Conservation (phyloP, 1,140 invertebrate species). For the Zaprionus ornatus region DNA sequence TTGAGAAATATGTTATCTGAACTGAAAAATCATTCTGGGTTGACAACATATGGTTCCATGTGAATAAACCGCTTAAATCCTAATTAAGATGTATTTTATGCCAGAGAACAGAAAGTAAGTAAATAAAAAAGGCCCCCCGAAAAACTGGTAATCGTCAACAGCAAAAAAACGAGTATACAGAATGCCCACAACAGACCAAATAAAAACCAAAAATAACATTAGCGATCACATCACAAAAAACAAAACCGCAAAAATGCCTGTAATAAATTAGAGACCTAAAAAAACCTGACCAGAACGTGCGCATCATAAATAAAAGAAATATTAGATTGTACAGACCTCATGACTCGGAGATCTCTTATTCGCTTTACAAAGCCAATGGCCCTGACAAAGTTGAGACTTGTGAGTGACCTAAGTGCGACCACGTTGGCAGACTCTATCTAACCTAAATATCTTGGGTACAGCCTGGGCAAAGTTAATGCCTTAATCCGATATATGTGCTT, state of each 20-base stretch:
- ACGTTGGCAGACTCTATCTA: slow-evolving; percentile 1
- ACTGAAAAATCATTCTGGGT: neutral
- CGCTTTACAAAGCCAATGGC: slow-evolving; percentile 15
- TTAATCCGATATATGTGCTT: neutral
- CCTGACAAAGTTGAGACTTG: slow-evolving; percentile 16
- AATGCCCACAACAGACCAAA: slow-evolving; percentile 1
- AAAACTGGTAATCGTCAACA: slow-evolving; percentile 16
- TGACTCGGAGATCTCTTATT: slow-evolving; percentile 7
- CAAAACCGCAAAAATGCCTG: slow-evolving; percentile 25
- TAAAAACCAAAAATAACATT: neutral
- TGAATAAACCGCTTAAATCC: neutral
- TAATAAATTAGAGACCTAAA: slow-evolving; percentile 31
- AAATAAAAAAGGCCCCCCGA: neutral
- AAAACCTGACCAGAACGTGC: slow-evolving; percentile 29
- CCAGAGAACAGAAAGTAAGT: slow-evolving; percentile 6
- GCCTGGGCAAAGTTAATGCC: neutral
- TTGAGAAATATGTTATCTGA: slow-evolving; percentile 12
- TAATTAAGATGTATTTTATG: slow-evolving; percentile 5
- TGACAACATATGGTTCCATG: neutral
- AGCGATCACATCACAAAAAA: slow-evolving; percentile 28
- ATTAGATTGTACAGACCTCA: slow-evolving; percentile 32
- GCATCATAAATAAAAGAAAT: slow-evolving; percentile 40
- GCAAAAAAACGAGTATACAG: slow-evolving; percentile 18
- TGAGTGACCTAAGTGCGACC: slow-evolving; percentile 20
- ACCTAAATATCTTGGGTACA: slow-evolving; percentile 1